Percentiles rank a stretch among this genome's conserved stretches.
phyloP scores from a whole-genome alignment of 2,113 vertebrate species.

The Burhinus bistriatus region DNA sequence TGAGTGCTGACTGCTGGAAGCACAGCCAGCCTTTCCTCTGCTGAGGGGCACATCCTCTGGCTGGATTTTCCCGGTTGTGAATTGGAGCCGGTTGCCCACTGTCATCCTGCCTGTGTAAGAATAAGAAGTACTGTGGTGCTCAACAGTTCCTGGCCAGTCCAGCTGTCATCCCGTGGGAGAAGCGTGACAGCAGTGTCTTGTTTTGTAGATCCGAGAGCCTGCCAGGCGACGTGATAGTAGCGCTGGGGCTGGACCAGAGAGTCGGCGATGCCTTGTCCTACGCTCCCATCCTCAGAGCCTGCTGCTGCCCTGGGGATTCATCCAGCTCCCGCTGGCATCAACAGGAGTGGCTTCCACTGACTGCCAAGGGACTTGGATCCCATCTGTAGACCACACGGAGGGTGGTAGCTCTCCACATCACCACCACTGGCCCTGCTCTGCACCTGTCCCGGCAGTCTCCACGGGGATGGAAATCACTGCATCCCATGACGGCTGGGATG shows the following conservation, averaged over 20 bases:
- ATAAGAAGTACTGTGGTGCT: background rate
- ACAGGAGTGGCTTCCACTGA: background rate
- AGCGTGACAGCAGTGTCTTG: background rate
- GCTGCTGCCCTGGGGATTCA: background rate
- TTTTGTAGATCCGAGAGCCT: background rate
- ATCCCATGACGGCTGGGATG: background rate
- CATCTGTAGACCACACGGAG: fast-evolving
- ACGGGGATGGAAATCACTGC: background rate
- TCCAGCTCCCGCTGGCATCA: background rate
- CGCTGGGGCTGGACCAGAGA: background rate
- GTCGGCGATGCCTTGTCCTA: background rate
- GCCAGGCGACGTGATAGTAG: fast-evolving
- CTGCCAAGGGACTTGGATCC: background rate
- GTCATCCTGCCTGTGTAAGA: background rate
- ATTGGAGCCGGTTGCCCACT: background rate
- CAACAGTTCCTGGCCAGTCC: background rate
- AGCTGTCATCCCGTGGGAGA: fast-evolving
- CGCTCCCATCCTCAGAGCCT: background rate
- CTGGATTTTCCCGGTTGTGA: background rate
- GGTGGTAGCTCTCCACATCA: background rate
- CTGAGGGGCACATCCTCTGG: background rate
- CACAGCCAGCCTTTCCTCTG: background rate
- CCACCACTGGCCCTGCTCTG: background rate
- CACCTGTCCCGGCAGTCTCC: background rate
- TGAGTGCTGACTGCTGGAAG: background rate